A percentile compares a stretch with the other conserved stretches of the same genome.
phyloP scores from a whole-genome alignment of 2,888 invertebrate species.

The Sesamia inferens region DNA sequence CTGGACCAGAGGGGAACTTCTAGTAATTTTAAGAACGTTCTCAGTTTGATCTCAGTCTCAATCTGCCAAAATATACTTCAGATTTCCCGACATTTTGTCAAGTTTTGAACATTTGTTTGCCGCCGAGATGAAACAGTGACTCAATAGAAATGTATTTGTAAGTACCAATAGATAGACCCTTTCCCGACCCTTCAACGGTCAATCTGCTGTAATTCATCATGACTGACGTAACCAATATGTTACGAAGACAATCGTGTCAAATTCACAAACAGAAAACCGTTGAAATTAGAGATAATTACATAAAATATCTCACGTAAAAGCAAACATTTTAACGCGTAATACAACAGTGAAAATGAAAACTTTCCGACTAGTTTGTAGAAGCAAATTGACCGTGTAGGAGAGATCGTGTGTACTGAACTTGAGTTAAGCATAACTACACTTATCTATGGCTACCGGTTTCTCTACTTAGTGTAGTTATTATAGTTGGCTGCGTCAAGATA shows the following conservation, averaged over 20 bases:
- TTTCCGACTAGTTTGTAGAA: conserved; percentile 70
- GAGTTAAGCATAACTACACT: conserved; percentile 76
- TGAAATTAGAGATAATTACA: conserved; percentile 47
- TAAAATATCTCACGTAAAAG: conserved; percentile 27
- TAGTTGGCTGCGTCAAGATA: conserved; percentile 28
- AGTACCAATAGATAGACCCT: too few relatives aligned
- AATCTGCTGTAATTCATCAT: not conserved
- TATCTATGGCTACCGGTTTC: conserved; percentile 84
- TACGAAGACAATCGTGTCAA: not conserved
- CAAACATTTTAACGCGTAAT: conserved; percentile 63
- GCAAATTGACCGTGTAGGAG: conserved; percentile 81
- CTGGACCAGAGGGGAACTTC: too few relatives aligned
- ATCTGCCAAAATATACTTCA: too few relatives aligned
- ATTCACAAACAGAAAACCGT: conserved; percentile 16
- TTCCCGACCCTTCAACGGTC: too few relatives aligned
- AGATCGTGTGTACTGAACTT: conserved; percentile 73
- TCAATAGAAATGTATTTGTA: too few relatives aligned
- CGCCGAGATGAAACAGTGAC: too few relatives aligned
- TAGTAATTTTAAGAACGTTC: too few relatives aligned
- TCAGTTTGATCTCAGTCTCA: too few relatives aligned
- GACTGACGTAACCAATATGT: not conserved
- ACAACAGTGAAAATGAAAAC: conserved; percentile 63
- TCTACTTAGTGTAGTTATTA: conserved; percentile 56
- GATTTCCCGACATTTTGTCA: too few relatives aligned
- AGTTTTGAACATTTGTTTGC: too few relatives aligned